Conservation (phyloP, 2,113 vertebrate species). For the Leptobrachium leishanense region DNA sequence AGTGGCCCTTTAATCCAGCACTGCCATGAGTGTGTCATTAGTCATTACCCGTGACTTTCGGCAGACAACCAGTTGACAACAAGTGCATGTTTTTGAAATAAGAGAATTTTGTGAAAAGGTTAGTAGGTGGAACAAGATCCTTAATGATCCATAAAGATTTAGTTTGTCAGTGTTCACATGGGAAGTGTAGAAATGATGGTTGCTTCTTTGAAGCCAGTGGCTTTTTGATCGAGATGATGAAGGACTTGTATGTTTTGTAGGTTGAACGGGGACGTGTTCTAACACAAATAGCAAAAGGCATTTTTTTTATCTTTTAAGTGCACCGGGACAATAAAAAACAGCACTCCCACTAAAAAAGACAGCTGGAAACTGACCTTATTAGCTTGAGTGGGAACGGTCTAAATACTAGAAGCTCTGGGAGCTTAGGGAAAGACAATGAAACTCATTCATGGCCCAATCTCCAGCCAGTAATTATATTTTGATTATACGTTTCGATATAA, state of each 20-base stretch:
- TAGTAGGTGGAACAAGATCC: not conserved
- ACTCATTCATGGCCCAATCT: constrained; percentile 26
- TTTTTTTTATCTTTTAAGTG: constrained; percentile 66
- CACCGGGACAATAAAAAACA: constrained; percentile 21
- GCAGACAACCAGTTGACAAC: not conserved
- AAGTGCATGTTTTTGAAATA: not conserved
- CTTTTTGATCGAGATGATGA: constrained; percentile 42
- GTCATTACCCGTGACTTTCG: not conserved
- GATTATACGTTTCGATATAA: constrained; percentile 46
- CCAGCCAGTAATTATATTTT: constrained; percentile 11
- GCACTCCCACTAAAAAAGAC: constrained; percentile 45
- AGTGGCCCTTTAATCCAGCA: too few relatives aligned
- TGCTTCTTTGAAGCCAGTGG: constrained; percentile 13
- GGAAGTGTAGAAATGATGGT: constrained; percentile 16
- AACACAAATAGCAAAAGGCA: constrained; percentile 59
- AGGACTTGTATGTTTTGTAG: constrained; percentile 39
- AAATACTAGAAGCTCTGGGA: constrained; percentile 22
- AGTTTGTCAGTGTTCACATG: not conserved
- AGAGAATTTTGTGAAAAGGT: not conserved
- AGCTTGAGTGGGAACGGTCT: constrained; percentile 33
- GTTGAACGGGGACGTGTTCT: constrained; percentile 60
- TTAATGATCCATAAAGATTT: constrained; percentile 8
- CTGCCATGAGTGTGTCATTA: not conserved
- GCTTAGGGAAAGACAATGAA: constrained; percentile 16
- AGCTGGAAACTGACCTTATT: constrained; percentile 63